phyloP scores from a whole-genome alignment of 2,888 invertebrate genomes.

The Galeopsomyia nigrocyanea region DNA sequence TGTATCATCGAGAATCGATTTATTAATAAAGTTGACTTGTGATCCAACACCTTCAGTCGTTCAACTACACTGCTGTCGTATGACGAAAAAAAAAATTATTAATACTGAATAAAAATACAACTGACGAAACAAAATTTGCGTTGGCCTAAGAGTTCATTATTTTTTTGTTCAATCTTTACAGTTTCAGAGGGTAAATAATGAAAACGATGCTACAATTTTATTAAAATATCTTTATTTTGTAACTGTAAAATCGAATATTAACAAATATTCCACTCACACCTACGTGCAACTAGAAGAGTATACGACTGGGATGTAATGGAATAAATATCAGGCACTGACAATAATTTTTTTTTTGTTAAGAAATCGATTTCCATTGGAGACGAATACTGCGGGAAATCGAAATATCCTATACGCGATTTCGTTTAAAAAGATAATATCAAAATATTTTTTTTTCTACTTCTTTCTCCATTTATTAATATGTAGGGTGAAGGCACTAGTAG shows the following conservation, averaged over 20 bases:
- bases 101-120: background rate
- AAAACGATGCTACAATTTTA: background rate
- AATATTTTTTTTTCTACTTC: background rate
- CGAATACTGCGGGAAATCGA: conserved; percentile 22
- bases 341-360: conserved; percentile 10
- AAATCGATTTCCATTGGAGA: conserved; percentile 10
- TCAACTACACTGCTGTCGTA: background rate
- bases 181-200: too few relatives aligned
- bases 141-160: too few relatives aligned
- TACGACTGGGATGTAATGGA: conserved; percentile 30
- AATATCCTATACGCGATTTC: background rate
- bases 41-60: conserved; percentile 38
- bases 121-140: background rate
- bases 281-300: conserved; percentile 23
- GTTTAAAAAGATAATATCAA: conserved; percentile 17
- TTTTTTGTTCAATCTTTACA: too few relatives aligned
- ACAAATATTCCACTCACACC: conserved; percentile 27
- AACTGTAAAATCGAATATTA: conserved; percentile 39
- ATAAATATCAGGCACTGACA: conserved; percentile 37
- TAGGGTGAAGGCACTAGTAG: too few relatives aligned
- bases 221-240: conserved; percentile 44
- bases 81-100: background rate
- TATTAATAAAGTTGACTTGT: conserved; percentile 53
- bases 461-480: too few relatives aligned
- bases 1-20: conserved; percentile 48